Base-by-base conservation (phyloP, 2,113 vertebrate species). In the Eublepharis macularius region DNA sequence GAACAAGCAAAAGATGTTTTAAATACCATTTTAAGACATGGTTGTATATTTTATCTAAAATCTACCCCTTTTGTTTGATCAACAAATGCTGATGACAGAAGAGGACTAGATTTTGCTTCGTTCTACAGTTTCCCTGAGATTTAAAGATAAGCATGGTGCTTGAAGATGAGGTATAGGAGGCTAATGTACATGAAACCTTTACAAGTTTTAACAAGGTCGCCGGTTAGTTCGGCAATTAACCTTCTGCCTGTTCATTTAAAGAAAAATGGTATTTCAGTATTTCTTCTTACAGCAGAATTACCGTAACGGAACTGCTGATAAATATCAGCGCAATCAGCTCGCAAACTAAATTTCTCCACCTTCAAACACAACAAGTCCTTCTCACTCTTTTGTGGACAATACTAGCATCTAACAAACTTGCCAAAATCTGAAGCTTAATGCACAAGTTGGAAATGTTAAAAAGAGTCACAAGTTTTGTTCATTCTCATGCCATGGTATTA, bases 201-300 rank as follows among this genome's bases (percentile, higher is more conserved):
- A 60, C 43, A 29, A 41, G 43, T 66, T 65, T 65, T 75, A 74
- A 86, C 70, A 74, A 73, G 51, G 68, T 73, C 9, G 24, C 54
- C 39, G 54, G 77, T 80, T 63, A 73, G 51, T 80, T 74, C 13
- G 26, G 66, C 51, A 86, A 75, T 86, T 86, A 81, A 81, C 84
- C 41, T 68, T 51, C 78, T 81, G 19, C 7, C 34, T 87, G 32
- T 51, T 39, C 77, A 21, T 70, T 80, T n/a, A 86, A 77, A 24
- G 24, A 90, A n/a, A 10, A 70, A 6, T 2, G 32, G 1, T 8
- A 76, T 88, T 92, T 87, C 11, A 90, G 13, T 81, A 83, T 83
- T 83, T 76, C 82, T 83, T 76, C 57, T 47, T 72, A 8, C 32
- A 65, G 57, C 11, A 49, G 39, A 65, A 83, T 83, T 75, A 65